Evolutionary conservation across 1,140 invertebrate species (phyloP).

Genomic region (Limonius californicus): DNA sequence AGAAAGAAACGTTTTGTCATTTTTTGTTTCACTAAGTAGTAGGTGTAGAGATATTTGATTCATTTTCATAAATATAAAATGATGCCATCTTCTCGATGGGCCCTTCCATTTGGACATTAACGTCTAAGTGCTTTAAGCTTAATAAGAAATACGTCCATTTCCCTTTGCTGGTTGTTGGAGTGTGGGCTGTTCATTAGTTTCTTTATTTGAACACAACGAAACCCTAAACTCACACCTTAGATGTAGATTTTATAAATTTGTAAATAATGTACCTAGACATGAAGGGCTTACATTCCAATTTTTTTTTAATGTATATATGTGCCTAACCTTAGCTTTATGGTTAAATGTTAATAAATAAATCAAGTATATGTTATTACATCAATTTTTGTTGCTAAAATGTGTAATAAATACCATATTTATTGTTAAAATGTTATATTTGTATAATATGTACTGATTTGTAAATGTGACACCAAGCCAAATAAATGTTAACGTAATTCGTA

Average conservation of each 20-base stretch:
- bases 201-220: constrained; percentile 6
- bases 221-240: background rate
- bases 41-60: no score
- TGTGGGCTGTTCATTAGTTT: constrained; percentile 5
- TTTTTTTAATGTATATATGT: constrained; percentile 29
- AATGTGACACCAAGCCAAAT: constrained; percentile 33
- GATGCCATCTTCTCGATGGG: background rate
- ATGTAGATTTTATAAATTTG: background rate
- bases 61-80: background rate
- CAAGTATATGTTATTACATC: constrained; percentile 3
- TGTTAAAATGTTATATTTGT: constrained; percentile 32
- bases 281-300: constrained; percentile 28
- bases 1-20: no score
- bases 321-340: constrained; percentile 27
- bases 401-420: constrained; percentile 16
- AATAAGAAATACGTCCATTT: background rate
- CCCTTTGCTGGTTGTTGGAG: background rate
- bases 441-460: constrained; percentile 31
- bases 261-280: background rate
- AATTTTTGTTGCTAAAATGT: constrained; percentile 2
- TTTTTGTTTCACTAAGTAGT: no score
- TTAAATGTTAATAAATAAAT: constrained; percentile 5
- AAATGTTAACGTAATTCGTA: constrained; percentile 21
- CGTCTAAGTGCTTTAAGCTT: constrained; percentile 17
- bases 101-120: constrained; percentile 1